Evolutionary conservation across 2,888 invertebrate genomes (phyloP).

Genomic region (Xestia rhomboidea): DNA sequence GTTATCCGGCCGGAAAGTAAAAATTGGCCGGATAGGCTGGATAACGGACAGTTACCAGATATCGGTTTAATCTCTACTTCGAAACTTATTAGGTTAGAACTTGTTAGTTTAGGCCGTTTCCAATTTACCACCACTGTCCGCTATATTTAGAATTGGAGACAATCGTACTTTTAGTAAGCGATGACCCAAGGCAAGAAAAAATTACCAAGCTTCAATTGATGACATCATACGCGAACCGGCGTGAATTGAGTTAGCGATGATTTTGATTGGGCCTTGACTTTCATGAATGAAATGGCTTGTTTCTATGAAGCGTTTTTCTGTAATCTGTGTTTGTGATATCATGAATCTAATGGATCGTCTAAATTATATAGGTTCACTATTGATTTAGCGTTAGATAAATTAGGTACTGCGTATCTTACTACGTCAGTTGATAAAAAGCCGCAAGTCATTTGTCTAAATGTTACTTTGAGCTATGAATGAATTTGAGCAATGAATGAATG

Average conservation of each 20-base stretch:
- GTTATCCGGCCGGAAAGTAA: no score
- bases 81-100: no score
- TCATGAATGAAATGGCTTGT: slow-evolving; percentile 39
- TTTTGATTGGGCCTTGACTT: slow-evolving; percentile 34
- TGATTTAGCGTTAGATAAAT: not conserved
- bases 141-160: not conserved
- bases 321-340: not conserved
- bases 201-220: slow-evolving; percentile 35
- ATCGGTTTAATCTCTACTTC: no score
- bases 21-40: no score
- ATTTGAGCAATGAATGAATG: not conserved
- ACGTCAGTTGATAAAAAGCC: not conserved
- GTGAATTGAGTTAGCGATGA: slow-evolving; percentile 32
- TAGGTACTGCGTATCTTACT: not conserved
- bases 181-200: slow-evolving; percentile 23
- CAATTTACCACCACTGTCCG: not conserved
- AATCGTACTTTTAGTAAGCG: not conserved
- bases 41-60: no score
- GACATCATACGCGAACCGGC: slow-evolving; percentile 32
- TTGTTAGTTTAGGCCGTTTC: no score
- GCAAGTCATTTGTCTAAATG: not conserved
- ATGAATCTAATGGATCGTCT: not conserved
- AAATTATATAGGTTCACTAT: not conserved
- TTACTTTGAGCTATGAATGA: not conserved
- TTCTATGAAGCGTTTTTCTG: slow-evolving; percentile 7